Base-by-base conservation (phyloP, 2,113 vertebrate species). In the Euleptes europaea region DNA sequence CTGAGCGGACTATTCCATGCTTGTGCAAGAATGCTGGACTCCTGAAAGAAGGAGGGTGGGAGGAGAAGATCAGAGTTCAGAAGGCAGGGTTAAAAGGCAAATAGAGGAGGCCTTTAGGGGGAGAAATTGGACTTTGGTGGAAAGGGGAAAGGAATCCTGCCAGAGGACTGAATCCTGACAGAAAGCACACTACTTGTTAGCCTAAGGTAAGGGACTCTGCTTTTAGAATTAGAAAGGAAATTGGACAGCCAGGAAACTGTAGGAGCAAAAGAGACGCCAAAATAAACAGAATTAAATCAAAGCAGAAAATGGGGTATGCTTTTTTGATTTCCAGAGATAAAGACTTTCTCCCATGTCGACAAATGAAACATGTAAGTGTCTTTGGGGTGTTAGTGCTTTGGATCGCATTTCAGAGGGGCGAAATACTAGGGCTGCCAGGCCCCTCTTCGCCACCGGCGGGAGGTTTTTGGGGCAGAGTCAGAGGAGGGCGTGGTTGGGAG, bases 341-440 rank as follows among this genome's bases (percentile, higher is more conserved):
- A 26, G 1, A 28, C 28, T n/a, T 90, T 88, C 60, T 72, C 13
- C 8, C 66, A 57, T 23, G 19, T 67, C 35, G 51, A 31, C 75
- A 80, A 57, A 42, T 21, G 23, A 75, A 2, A 1, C 0, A 1
- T 3, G 0, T 73, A 28, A 42, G 38, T 19, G 83, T 72, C 44
- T 8, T 4, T 44, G 2, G 31, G 83, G 11, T 1, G 5, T 47
- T 75, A 38, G 28, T 63, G 4, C 2, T 42, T 15, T 81, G 51
- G 51, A 63, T 83, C 84, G 81, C 49, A 65, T 90, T 78, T 84
- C 73, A 86, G 79, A 86, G 12, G 10, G 21, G 35, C 51, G 2
- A 2, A 71, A 9, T 44, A 44, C 44, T n/a, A n/a, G n/a, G n/a
- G n/a, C n/a, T n/a, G n/a, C n/a, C n/a, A n/a, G n/a, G n/a, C n/a